Percentiles rank a stretch among this genome's conserved stretches.
Evolutionary conservation across 2,113 vertebrate genomes (phyloP).

Genomic region (Acanthochromis polyacanthus): DNA sequence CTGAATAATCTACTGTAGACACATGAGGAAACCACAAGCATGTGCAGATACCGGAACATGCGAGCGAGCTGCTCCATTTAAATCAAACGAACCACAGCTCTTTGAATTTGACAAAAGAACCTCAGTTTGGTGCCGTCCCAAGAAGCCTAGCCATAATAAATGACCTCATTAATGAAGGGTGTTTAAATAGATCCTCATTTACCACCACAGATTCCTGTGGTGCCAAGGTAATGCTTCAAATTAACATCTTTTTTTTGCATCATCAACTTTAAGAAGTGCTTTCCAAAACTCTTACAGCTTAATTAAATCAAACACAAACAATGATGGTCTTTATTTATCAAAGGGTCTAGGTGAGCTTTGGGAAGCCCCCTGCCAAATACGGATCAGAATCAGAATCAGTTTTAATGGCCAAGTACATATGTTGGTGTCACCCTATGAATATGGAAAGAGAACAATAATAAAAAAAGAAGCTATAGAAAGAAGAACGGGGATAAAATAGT

Average conservation of each 20-base stretch:
- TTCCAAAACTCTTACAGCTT: slow-evolving; percentile 8
- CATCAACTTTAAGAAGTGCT: slow-evolving; percentile 15
- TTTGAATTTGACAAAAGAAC: slow-evolving; percentile 30
- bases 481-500: too few relatives aligned
- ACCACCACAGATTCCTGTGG: slow-evolving; percentile 26
- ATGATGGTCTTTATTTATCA: neutral
- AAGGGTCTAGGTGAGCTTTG: neutral
- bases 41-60: neutral
- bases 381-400: too few relatives aligned
- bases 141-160: slow-evolving; percentile 36
- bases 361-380: neutral
- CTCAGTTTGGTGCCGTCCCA: slow-evolving; percentile 25
- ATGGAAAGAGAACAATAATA: too few relatives aligned
- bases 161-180: slow-evolving; percentile 49
- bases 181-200: slow-evolving; percentile 52
- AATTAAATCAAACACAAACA: neutral
- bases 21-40: neutral
- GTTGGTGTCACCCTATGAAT: too few relatives aligned
- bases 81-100: neutral
- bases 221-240: neutral
- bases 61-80: slow-evolving; percentile 5
- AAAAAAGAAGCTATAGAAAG: too few relatives aligned
- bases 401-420: too few relatives aligned
- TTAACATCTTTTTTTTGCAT: slow-evolving; percentile 1
- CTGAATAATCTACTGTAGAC: neutral